phyloP scores from a whole-genome alignment of 2,113 vertebrate species.

The Sterrhoptilus dennistouni region DNA sequence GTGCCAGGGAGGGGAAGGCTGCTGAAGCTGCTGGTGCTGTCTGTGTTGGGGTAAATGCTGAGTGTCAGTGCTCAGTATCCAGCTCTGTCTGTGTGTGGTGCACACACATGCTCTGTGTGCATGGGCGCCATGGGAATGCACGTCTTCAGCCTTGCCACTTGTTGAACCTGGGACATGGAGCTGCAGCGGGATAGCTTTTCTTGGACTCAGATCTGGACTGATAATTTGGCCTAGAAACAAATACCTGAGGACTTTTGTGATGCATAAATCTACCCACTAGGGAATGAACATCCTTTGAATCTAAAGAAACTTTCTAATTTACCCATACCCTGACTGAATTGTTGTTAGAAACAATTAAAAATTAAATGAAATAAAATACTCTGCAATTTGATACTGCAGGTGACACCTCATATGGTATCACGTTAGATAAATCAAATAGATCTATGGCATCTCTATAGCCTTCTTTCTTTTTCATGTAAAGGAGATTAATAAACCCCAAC shows the following conservation, averaged over 20 bases:
- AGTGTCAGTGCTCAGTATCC: not conserved
- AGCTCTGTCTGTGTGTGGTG: not conserved
- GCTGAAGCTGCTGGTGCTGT: not conserved
- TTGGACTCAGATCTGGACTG: rapidly evolving
- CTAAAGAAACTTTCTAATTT: not conserved
- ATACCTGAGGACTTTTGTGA: not conserved
- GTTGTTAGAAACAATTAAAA: not conserved
- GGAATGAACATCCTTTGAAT: not conserved
- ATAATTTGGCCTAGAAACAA: not conserved
- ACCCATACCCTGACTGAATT: not conserved
- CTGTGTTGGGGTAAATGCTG: too few species aligned
- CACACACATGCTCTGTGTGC: rapidly evolving
- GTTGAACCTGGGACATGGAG: not conserved
- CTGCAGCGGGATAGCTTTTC: not conserved
- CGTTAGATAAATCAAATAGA: not conserved
- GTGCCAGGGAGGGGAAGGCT: rapidly evolving
- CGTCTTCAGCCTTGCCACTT: not conserved
- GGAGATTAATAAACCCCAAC: not conserved
- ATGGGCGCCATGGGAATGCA: not conserved
- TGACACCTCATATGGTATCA: not conserved
- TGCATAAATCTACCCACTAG: not conserved
- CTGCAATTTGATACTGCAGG: not conserved
- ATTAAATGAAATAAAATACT: not conserved
- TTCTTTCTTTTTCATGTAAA: not conserved
- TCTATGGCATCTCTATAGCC: not conserved